phyloP scores from a whole-genome alignment of 2,888 invertebrate species.

The Polyploca ridens region DNA sequence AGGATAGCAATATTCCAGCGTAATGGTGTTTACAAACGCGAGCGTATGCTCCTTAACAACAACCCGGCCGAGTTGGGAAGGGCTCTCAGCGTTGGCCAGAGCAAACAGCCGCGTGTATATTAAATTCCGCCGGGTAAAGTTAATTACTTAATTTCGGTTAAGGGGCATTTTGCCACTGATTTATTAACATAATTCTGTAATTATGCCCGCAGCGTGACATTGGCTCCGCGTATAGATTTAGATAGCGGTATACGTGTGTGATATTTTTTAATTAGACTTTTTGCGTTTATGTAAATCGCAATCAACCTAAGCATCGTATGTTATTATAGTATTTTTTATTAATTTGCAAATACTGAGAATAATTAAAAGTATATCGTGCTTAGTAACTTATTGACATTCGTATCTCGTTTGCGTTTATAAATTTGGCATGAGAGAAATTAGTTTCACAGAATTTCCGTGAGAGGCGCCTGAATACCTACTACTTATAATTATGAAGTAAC shows the following conservation, averaged over 20 bases:
- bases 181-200: constrained; percentile 72
- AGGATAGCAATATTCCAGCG: constrained; percentile 44
- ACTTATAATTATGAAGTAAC: too few relatives aligned
- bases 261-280: background rate
- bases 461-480: too few relatives aligned
- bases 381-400: too few relatives aligned
- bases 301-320: too few relatives aligned
- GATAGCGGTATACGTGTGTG: background rate
- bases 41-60: constrained; percentile 50
- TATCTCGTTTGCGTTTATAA: too few relatives aligned
- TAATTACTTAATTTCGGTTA: constrained; percentile 78
- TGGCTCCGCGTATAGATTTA: constrained; percentile 16
- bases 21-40: constrained; percentile 63
- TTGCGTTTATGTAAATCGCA: too few relatives aligned
- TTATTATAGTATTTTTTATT: too few relatives aligned
- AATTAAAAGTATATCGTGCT: too few relatives aligned
- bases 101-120: constrained; percentile 44
- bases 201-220: constrained; percentile 60
- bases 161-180: constrained; percentile 63
- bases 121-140: constrained; percentile 56
- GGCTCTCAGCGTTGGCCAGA: constrained; percentile 29
- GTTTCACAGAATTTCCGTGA: too few relatives aligned
- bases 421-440: too few relatives aligned
- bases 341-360: too few relatives aligned
- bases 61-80: constrained; percentile 44